Evolutionary conservation across 2,113 vertebrate genomes (phyloP), one percentile per base, ranked within the genome.

Genomic region (Callospermophilus lateralis): DNA sequence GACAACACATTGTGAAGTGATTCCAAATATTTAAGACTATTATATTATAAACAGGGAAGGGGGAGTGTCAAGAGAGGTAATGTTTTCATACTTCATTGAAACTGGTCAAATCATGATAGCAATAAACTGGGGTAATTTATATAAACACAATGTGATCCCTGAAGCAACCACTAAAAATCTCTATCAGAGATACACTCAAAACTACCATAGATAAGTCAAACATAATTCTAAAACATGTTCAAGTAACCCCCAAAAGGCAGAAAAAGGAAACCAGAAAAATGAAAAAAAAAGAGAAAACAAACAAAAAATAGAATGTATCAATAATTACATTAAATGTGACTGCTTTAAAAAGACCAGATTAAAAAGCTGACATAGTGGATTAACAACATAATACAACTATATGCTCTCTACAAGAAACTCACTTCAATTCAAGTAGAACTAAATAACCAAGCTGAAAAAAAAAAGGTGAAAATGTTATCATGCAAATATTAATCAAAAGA

Each of bases 261-360:
- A 6, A 53, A 70, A 95, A 85, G 77, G 48, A 90, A 97, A 84
- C 72, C 26, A 93, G 9, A 90, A 34, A 87, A 96, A 86, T 89
- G 20, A 84, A 85, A 92, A 85, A 92, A 95, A 30, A 9, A 91
- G 6, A 73, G 10, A 95, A 83, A 74, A 74, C 6, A 89, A 34
- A 68, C 32, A 34, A 76, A 67, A 87, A 89, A 37, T 4, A 73
- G 39, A 76, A 39, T 28, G 30, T 53, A 76, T 17, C 48, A 92
- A 39, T 17, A 87, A 72, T 80, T 53, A 70, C 10, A 67, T 37
- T 84, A 79, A 79, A 68, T 74, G 8, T 55, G 61, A 79, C 67
- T 37, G 30, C 7, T 88, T 80, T 84, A 48, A 89, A 72, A 7
- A 72, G 1, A 26, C 15, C 74, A 81, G 94, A 19, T 42, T 58